Conservation (phyloP, 2,888 invertebrate genomes). For the Diarsia mendica region DNA sequence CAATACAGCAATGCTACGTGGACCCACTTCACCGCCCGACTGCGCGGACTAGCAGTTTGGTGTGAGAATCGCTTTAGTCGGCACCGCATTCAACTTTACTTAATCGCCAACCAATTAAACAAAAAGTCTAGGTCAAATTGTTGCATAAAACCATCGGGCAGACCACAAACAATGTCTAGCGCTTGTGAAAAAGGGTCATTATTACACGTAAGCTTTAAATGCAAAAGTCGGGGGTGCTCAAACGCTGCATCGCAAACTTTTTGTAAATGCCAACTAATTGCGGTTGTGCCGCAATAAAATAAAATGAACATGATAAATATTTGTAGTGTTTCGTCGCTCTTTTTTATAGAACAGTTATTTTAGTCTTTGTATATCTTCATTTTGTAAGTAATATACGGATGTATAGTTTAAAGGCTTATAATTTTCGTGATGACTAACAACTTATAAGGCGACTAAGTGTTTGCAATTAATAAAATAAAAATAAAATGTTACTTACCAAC, state of each 20-base stretch:
- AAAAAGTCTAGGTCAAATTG: constrained; percentile 45
- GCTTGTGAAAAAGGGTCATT: constrained; percentile 52
- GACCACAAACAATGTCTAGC: constrained; percentile 53
- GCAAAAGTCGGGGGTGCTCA: constrained; percentile 40
- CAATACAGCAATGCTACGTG: no score
- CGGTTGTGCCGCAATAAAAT: constrained; percentile 34
- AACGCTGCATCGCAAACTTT: constrained; percentile 48
- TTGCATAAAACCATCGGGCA: constrained; percentile 46
- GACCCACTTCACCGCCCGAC: not conserved
- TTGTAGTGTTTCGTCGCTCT: not conserved
- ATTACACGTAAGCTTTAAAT: constrained; percentile 61
- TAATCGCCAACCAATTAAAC: constrained; percentile 60
- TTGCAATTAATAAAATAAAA: no score
- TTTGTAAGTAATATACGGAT: not conserved
- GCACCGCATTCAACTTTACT: constrained; percentile 10
- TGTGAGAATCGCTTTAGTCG: not conserved
- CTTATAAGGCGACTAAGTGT: no score
- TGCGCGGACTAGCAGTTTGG: not conserved
- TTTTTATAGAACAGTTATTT: not conserved
- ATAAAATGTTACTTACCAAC: no score
- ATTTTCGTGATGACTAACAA: no score
- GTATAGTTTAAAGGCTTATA: no score
- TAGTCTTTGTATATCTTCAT: not conserved
- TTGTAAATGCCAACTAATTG: constrained; percentile 55
- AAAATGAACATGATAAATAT: constrained; percentile 19